Conservation (phyloP, 2,888 invertebrate genomes). For the Ptilodon capucinus region DNA sequence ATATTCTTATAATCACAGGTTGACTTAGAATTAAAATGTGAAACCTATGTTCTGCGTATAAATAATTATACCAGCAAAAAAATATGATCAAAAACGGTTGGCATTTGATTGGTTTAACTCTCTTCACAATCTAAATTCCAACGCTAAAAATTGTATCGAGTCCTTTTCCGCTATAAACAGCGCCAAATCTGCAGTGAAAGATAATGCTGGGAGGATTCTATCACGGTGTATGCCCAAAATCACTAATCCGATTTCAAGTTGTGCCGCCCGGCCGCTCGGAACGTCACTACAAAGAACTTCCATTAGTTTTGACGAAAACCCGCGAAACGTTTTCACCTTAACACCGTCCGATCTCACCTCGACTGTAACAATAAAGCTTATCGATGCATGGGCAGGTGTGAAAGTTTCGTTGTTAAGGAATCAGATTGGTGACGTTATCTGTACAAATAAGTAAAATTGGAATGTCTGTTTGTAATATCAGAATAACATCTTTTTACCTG, state of each 20-base stretch:
- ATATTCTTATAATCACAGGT: too few relatives aligned
- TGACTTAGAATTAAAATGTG: too few relatives aligned
- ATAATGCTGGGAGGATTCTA: constrained; percentile 61
- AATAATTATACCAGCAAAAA: too few relatives aligned
- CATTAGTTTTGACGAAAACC: constrained; percentile 72
- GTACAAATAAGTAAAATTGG: too few relatives aligned
- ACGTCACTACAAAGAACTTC: constrained; percentile 79
- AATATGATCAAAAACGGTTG: too few relatives aligned
- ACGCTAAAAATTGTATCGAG: neutral
- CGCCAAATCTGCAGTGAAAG: constrained; percentile 46
- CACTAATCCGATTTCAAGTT: constrained; percentile 75
- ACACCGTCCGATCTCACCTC: constrained; percentile 47
- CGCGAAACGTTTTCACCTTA: constrained; percentile 55
- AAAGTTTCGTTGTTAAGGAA: neutral
- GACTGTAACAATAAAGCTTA: constrained; percentile 38
- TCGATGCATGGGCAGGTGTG: constrained; percentile 18
- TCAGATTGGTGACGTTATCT: neutral
- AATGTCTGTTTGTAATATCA: too few relatives aligned
- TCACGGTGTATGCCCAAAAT: constrained; percentile 69
- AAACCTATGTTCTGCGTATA: too few relatives aligned
- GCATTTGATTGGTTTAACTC: too few relatives aligned
- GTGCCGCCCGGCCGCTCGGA: constrained; percentile 64
- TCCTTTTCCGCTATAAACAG: neutral
- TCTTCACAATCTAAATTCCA: too few relatives aligned
- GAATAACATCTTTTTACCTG: too few relatives aligned